Evolutionary conservation across 64 coral and sea anemone genomes (phyloP).

Genomic region (Montipora capricornis): DNA sequence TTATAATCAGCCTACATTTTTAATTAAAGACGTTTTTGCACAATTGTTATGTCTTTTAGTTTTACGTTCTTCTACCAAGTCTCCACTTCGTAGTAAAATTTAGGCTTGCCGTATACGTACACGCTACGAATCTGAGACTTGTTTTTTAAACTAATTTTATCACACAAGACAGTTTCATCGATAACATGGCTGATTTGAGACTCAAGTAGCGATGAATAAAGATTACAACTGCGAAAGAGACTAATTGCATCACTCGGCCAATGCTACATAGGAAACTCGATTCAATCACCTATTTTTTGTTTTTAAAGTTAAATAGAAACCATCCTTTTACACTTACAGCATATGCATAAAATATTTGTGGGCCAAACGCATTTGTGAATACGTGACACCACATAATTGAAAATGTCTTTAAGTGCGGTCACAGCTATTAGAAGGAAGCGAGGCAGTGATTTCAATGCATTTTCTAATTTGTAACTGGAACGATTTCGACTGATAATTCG

Average conservation of each 20-base stretch:
- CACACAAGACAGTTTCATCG: background rate
- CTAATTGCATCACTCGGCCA: background rate
- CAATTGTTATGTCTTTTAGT: too few species aligned
- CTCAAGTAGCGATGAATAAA: background rate
- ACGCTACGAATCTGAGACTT: background rate
- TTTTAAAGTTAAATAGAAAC: background rate
- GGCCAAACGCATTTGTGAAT: background rate
- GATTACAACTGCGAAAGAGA: background rate
- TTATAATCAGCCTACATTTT: too few species aligned
- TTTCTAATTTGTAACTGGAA: too few species aligned
- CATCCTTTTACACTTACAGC: background rate
- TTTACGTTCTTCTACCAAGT: too few species aligned
- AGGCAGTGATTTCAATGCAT: background rate
- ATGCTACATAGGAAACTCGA: background rate
- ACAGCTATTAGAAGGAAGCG: background rate
- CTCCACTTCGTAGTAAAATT: background rate
- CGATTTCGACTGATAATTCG: too few species aligned
- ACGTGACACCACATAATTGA: background rate
- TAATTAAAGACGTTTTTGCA: too few species aligned
- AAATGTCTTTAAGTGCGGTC: background rate
- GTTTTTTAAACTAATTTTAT: too few species aligned
- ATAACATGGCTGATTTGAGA: conserved; percentile 1
- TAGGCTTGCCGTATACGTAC: background rate
- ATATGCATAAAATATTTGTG: conserved; percentile 20
- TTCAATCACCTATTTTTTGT: background rate